These are phyloP conservation scores for Plemyria rubiginata DNA, from an alignment of 2,888 invertebrate genomes.

Conservation along the genomic window DNA sequence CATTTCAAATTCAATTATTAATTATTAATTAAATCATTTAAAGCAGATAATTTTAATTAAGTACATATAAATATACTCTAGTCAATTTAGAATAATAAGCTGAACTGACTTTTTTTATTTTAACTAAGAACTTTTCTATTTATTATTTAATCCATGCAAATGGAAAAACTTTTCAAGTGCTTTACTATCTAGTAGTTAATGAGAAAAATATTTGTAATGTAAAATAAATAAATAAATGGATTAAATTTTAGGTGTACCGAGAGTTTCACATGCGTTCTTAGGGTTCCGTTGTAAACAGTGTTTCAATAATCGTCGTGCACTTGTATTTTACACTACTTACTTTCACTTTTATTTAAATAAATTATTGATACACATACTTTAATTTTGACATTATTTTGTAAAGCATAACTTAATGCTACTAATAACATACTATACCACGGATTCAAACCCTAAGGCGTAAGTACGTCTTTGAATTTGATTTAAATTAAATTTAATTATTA, in stretches of 20 bases:
- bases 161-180: conserved; percentile 82
- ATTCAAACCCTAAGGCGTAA: conserved; percentile 8
- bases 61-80: conserved; percentile 57
- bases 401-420: too few species aligned
- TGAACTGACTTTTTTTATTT: conserved; percentile 47
- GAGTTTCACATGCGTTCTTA: conserved; percentile 72
- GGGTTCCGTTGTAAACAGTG: conserved; percentile 24
- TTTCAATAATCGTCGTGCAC: too few species aligned
- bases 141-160: conserved; percentile 61
- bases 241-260: conserved; percentile 73
- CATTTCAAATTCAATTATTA: conserved; percentile 14
- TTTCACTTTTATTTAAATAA: too few species aligned
- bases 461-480: conserved; percentile 3
- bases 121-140: conserved; percentile 34
- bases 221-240: too few species aligned
- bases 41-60: conserved; percentile 32
- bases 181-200: conserved; percentile 83
- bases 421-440: too few species aligned
- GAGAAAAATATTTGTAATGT: conserved; percentile 80
- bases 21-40: conserved; percentile 14
- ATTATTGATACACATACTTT: too few species aligned
- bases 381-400: too few species aligned
- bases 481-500: conserved; percentile 16
- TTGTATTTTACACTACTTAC: too few species aligned
- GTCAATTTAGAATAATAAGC: conserved; percentile 77